phyloP scores from a whole-genome alignment of 1,140 invertebrate genomes.

The Phymastichus coffea region DNA sequence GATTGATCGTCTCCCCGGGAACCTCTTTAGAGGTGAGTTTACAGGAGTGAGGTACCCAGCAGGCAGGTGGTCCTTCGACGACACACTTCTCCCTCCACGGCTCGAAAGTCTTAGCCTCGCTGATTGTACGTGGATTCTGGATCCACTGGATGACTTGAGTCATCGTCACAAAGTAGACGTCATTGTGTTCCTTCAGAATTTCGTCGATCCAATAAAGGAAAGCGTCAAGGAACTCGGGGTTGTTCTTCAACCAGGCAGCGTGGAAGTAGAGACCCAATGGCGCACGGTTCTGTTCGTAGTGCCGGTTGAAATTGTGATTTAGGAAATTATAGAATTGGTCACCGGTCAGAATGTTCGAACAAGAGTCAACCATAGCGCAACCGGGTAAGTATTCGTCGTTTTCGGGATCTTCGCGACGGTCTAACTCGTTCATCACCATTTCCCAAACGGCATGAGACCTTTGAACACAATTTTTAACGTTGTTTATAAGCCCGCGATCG shows the following conservation, averaged over 20 bases:
- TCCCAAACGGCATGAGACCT: constrained; percentile 88
- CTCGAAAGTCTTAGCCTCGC: constrained; percentile 87
- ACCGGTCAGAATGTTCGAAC: constrained; percentile 88
- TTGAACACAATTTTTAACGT: background rate
- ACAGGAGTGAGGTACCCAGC: constrained; percentile 87
- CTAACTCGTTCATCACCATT: constrained; percentile 97
- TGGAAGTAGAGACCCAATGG: constrained; percentile 94
- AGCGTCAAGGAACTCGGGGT: constrained; percentile 88
- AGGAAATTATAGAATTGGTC: constrained; percentile 96
- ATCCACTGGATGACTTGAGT: constrained; percentile 97
- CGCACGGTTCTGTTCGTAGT: constrained; percentile 91
- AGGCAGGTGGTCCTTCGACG: constrained; percentile 75
- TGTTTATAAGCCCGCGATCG: background rate
- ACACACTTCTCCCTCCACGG: constrained; percentile 92
- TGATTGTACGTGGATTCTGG: constrained; percentile 83
- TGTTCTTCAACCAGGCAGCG: constrained; percentile 93
- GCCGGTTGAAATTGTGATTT: constrained; percentile 93
- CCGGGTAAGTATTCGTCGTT: constrained; percentile 91
- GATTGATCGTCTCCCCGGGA: constrained; percentile 87
- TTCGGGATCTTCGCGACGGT: constrained; percentile 86
- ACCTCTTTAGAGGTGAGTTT: constrained; percentile 89
- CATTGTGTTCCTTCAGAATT: constrained; percentile 80
- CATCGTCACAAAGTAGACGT: constrained; percentile 97
- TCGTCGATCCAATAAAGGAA: constrained; percentile 96
- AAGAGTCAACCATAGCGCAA: constrained; percentile 95